A percentile compares a stretch with the other conserved stretches of the same genome.
Conservation (phyloP, 35 echinoderm and acorn worm species). For the Diadema setosum region DNA sequence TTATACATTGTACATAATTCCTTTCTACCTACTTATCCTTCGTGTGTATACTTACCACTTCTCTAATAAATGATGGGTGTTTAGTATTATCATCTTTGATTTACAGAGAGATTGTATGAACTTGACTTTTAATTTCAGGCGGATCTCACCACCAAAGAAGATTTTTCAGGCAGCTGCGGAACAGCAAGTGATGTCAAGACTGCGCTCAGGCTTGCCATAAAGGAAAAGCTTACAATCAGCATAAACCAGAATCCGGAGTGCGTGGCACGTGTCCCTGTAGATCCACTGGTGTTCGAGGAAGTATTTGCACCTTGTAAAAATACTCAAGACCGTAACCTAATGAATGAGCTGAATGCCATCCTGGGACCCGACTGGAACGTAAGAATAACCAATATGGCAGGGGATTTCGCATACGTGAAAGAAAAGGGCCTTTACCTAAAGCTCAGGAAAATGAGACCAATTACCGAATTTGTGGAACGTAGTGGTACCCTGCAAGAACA, state of each 20-base stretch:
- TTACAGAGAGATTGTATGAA: too few species aligned
- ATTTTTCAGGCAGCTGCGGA: too few species aligned
- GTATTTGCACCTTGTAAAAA: neutral
- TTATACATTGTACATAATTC: too few species aligned
- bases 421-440: neutral
- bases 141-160: too few species aligned
- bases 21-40: too few species aligned
- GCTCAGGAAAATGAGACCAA: neutral
- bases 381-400: neutral
- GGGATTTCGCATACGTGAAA: neutral
- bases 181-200: too few species aligned
- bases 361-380: neutral
- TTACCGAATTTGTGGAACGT: neutral
- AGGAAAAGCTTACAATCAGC: too few species aligned
- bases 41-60: too few species aligned
- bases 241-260: neutral
- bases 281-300: constrained; percentile 8
- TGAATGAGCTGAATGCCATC: neutral
- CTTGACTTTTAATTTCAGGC: too few species aligned
- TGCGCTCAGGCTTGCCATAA: too few species aligned
- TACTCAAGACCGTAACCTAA: neutral
- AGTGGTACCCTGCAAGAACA: neutral
- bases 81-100: too few species aligned
- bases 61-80: too few species aligned
- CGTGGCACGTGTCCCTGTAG: neutral